A percentile compares a stretch with the other conserved stretches of the same genome.
Evolutionary conservation across 2,888 invertebrate genomes (phyloP).

Genomic region (Cremastinae sp.): DNA sequence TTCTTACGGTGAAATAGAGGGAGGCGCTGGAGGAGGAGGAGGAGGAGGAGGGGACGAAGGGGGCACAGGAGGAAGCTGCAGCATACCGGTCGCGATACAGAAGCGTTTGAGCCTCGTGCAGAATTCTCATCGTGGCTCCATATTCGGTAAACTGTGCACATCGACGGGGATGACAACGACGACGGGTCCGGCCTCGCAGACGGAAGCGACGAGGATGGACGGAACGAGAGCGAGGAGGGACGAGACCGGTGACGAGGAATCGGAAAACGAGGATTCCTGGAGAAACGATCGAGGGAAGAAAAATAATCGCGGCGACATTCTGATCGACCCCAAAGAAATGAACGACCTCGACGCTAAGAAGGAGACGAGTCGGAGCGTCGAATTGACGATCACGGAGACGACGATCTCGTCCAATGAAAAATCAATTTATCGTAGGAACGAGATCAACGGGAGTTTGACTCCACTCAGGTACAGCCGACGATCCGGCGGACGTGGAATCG

Average conservation of each 20-base stretch:
- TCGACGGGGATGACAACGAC: slow-evolving; percentile 25
- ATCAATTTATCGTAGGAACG: slow-evolving; percentile 73
- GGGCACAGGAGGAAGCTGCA: slow-evolving; percentile 63
- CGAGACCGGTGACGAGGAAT: slow-evolving; percentile 2
- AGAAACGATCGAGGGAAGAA: neutral
- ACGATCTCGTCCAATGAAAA: slow-evolving; percentile 73
- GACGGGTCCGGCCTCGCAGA: slow-evolving; percentile 8
- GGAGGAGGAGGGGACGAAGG: slow-evolving; percentile 60
- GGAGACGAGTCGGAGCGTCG: neutral
- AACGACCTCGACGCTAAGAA: neutral
- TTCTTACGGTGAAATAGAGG: slow-evolving; percentile 63
- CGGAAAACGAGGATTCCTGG: neutral
- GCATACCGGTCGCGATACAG: slow-evolving; percentile 73
- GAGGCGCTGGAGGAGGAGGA: slow-evolving; percentile 56
- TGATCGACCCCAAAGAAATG: neutral
- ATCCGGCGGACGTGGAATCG: slow-evolving; percentile 82
- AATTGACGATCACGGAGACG: neutral
- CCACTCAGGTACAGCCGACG: slow-evolving; percentile 81
- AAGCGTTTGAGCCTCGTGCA: slow-evolving; percentile 75
- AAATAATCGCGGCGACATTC: neutral
- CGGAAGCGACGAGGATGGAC: slow-evolving; percentile 5
- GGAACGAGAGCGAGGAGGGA: slow-evolving; percentile 9
- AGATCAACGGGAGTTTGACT: slow-evolving; percentile 73
- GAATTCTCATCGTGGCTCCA: slow-evolving; percentile 72
- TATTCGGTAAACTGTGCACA: slow-evolving; percentile 71